phyloP scores from a whole-genome alignment of 2,888 invertebrate genomes.

The Meganola albula region DNA sequence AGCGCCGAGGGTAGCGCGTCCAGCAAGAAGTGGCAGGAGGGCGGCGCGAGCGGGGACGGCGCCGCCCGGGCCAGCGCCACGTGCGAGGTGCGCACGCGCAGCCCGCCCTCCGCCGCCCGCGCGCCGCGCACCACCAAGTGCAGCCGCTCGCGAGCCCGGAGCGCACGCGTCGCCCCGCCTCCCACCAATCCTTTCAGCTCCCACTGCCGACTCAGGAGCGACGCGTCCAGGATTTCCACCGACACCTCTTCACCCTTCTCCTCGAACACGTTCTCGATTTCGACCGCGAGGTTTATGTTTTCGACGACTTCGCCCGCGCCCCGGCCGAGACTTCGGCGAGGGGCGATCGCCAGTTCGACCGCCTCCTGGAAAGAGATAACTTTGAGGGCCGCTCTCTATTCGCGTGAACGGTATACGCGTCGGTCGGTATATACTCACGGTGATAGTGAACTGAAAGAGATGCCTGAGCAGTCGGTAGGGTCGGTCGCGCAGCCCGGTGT shows the following conservation, averaged over 20 bases:
- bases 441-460: slow-evolving; percentile 48
- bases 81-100: slow-evolving; percentile 48
- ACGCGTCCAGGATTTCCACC: slow-evolving; percentile 78
- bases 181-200: slow-evolving; percentile 60
- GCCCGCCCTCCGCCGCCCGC: slow-evolving; percentile 39
- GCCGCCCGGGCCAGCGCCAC: slow-evolving; percentile 47
- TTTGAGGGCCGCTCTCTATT: too few relatives aligned
- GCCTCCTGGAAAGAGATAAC: slow-evolving; percentile 59
- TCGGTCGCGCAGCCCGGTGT: slow-evolving; percentile 41
- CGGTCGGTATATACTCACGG: slow-evolving; percentile 32
- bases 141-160: slow-evolving; percentile 55
- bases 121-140: slow-evolving; percentile 58
- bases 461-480: slow-evolving; percentile 56
- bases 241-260: slow-evolving; percentile 78
- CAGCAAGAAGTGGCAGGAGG: slow-evolving; percentile 53
- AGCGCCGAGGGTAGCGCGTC: slow-evolving; percentile 45
- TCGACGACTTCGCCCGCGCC: slow-evolving; percentile 55
- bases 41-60: slow-evolving; percentile 37
- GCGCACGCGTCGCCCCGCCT: slow-evolving; percentile 37
- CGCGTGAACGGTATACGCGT: neutral
- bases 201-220: slow-evolving; percentile 81
- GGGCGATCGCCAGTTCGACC: slow-evolving; percentile 74
- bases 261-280: slow-evolving; percentile 83
- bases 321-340: slow-evolving; percentile 68
- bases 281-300: slow-evolving; percentile 81